These are phyloP conservation scores for Acronicta aceris DNA, from an alignment of 2,888 invertebrate genomes.

Conservation along the genomic window DNA sequence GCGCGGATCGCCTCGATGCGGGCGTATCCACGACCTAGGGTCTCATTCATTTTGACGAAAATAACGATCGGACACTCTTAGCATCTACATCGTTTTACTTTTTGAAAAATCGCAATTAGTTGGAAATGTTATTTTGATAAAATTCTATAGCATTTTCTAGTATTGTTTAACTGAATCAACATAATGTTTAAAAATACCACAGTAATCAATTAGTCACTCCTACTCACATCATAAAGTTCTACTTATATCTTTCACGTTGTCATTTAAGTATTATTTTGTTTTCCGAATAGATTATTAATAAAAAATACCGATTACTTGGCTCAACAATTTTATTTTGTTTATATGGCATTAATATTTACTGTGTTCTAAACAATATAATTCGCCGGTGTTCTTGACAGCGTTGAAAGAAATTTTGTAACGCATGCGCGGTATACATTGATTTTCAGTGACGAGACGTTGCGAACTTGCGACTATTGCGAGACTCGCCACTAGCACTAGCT, in stretches of 20 bases:
- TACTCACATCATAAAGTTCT: slow-evolving; percentile 24
- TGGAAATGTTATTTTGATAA: background rate
- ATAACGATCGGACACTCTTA: slow-evolving; percentile 28
- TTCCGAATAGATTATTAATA: background rate
- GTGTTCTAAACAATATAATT: slow-evolving; percentile 62
- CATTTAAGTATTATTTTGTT: background rate
- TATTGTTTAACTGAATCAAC: background rate
- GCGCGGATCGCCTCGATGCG: slow-evolving; percentile 89
- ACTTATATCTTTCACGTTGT: background rate
- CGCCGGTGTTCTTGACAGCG: slow-evolving; percentile 71
- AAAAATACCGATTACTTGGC: background rate
- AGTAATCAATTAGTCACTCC: slow-evolving; percentile 36
- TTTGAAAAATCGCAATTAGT: too few species aligned
- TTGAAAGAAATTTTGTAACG: slow-evolving; percentile 61
- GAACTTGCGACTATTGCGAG: background rate
- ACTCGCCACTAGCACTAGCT: background rate
- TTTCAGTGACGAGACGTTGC: slow-evolving; percentile 71
- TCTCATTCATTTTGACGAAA: slow-evolving; percentile 89
- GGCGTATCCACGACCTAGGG: slow-evolving; percentile 91
- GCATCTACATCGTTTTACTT: slow-evolving; percentile 31
- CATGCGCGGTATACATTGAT: slow-evolving; percentile 82
- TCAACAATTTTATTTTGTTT: slow-evolving; percentile 35
- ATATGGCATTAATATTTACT: slow-evolving; percentile 27
- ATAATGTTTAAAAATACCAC: slow-evolving; percentile 20
- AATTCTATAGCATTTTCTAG: slow-evolving; percentile 15